A percentile compares a stretch with the other conserved stretches of the same genome.
phyloP scores from a whole-genome alignment of 2,888 invertebrate genomes.

The Drosophila macrospina region DNA sequence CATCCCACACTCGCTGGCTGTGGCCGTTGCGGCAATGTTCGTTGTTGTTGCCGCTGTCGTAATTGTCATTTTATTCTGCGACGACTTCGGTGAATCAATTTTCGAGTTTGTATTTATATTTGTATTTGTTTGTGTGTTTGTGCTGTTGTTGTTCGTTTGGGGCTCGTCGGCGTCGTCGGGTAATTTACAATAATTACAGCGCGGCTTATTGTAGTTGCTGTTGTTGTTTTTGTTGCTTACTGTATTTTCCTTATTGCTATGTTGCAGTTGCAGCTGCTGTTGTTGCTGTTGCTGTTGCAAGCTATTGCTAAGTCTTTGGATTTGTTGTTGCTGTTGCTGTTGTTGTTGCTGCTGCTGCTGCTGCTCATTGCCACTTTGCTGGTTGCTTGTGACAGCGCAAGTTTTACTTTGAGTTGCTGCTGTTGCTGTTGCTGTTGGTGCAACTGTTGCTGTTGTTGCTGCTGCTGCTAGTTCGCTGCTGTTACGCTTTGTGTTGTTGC shows the following conservation, averaged over 20 bases:
- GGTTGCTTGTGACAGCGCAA: constrained; percentile 75
- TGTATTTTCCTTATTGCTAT: constrained; percentile 80
- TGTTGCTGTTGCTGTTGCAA: constrained; percentile 65
- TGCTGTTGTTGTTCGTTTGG: constrained; percentile 72
- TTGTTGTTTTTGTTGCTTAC: constrained; percentile 65
- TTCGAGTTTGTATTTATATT: constrained; percentile 58
- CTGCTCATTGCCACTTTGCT: constrained; percentile 74
- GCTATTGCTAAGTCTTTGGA: constrained; percentile 84
- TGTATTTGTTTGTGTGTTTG: constrained; percentile 27
- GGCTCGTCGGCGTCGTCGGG: constrained; percentile 75
- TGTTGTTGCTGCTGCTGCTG: constrained; percentile 58
- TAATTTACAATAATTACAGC: constrained; percentile 82
- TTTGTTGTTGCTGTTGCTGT: constrained; percentile 67
- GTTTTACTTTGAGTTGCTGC: constrained; percentile 65
- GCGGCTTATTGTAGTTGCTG: constrained; percentile 64
- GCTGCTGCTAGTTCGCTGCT: constrained; percentile 53
- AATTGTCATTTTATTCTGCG: constrained; percentile 80
- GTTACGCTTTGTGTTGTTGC: constrained; percentile 62
- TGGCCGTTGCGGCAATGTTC: constrained; percentile 60
- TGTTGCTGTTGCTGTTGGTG: constrained; percentile 51
- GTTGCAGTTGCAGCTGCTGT: constrained; percentile 60
- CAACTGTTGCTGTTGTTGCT: constrained; percentile 55
- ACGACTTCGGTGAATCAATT: constrained; percentile 77
- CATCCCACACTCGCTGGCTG: constrained; percentile 80
- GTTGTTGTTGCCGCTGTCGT: constrained; percentile 68